Evolutionary conservation across 2,888 invertebrate genomes (phyloP).

Genomic region (Melanotus villosus): DNA sequence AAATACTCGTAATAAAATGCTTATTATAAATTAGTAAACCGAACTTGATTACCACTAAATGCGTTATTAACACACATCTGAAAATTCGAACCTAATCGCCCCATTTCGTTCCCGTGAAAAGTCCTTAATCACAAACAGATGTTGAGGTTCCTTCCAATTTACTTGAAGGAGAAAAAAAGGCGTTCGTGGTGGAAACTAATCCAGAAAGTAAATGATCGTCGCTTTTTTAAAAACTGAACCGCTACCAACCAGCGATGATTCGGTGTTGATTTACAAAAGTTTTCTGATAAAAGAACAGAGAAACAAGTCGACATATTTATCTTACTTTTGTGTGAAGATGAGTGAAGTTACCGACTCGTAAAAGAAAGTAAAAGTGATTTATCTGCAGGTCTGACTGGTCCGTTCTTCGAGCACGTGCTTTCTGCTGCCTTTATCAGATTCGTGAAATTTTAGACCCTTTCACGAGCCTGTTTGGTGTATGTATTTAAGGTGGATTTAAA

Average conservation of each 20-base stretch:
- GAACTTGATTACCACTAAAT: background rate
- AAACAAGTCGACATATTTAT: slow-evolving; percentile 18
- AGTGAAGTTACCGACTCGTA: slow-evolving; percentile 18
- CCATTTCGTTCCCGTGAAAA: too few relatives aligned
- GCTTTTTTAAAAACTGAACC: background rate
- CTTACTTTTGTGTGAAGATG: slow-evolving; percentile 18
- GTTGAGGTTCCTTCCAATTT: too few relatives aligned
- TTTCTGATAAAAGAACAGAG: background rate
- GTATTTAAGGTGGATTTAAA: background rate
- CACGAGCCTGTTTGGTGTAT: background rate
- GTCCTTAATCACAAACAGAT: too few relatives aligned
- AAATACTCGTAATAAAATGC: slow-evolving; percentile 10
- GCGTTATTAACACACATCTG: background rate
- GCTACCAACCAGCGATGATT: background rate
- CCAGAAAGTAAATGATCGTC: background rate
- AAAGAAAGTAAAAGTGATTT: slow-evolving; percentile 18
- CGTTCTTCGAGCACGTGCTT: slow-evolving; percentile 6
- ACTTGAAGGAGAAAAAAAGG: too few relatives aligned
- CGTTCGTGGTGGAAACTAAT: too few relatives aligned
- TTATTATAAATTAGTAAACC: slow-evolving; percentile 2
- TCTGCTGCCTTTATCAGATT: slow-evolving; percentile 5
- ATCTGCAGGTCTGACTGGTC: slow-evolving; percentile 11
- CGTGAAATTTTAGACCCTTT: slow-evolving; percentile 1
- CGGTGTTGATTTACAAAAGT: slow-evolving; percentile 14
- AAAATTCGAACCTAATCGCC: background rate